Percentiles rank a stretch among this genome's conserved stretches.
phyloP scores from a whole-genome alignment of 2,888 invertebrate genomes.

The Trachelus iudaicus region DNA sequence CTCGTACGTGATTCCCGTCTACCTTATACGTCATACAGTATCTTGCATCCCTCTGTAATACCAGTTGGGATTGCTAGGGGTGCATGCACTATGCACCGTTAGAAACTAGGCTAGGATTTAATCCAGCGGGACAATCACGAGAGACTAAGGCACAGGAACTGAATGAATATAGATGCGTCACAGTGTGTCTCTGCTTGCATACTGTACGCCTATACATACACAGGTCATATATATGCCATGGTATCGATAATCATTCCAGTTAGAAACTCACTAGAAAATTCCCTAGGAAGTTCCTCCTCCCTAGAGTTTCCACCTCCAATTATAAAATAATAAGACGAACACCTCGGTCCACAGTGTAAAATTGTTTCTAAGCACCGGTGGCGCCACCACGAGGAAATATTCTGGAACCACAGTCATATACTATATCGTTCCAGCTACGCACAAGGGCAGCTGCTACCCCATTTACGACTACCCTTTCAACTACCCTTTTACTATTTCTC shows the following conservation, averaged over 20 bases:
- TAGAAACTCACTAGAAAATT: background rate
- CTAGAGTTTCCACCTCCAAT: background rate
- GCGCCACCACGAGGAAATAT: background rate
- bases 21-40: background rate
- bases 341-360: background rate
- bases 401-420: background rate
- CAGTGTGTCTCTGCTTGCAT: background rate
- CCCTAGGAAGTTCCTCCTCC: background rate
- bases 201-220: background rate
- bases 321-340: background rate
- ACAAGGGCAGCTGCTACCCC: conserved; percentile 13
- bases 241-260: background rate
- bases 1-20: background rate
- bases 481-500: background rate
- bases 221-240: background rate
- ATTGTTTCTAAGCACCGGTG: background rate
- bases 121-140: background rate
- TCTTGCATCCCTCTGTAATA: background rate
- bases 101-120: background rate
- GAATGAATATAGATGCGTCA: background rate
- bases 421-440: conserved; percentile 6
- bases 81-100: background rate
- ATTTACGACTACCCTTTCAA: conserved; percentile 10
- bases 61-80: background rate
- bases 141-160: background rate